Base-by-base conservation (phyloP, 2,113 vertebrate genomes). In the Syrrhaptes paradoxus region DNA sequence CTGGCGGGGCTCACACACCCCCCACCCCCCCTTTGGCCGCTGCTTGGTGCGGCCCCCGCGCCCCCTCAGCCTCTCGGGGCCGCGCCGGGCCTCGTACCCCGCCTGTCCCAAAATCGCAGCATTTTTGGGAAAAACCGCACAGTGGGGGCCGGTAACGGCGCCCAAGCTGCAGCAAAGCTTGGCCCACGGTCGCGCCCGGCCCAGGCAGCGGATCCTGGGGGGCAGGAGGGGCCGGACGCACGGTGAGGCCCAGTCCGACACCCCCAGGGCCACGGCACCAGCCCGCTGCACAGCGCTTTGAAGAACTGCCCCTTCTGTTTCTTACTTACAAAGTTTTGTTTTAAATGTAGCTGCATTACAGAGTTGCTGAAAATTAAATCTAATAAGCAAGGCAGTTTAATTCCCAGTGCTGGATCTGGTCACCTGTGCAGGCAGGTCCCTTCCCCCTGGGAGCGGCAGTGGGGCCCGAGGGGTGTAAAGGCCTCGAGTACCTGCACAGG, bases 321-420 rank as follows among this genome's bases (percentile, higher is more conserved):
- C 6, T 25, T 36, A 13, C 17, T 46, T 26, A 15, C 5, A 5
- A 19, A 43, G 36, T 49, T 87, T 48, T 19, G 32, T 21, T 32
- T 13, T 38, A n/a, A 62, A 31, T 41, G 31, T 10, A 6, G n/a
- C 0, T 0, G 34, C 22, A 0, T 58, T 16, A 20, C 20, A 6
- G n/a, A 2, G 3, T 2, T 16, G 46, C 62, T 71, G 61, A 26
- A 49, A 74, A 32, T 25, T 10, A 28, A 29, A 9, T 6, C 2
- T 4, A 29, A 17, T 1, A 13, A 67, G 45, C 14, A 13, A 14
- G 4, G 5, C 11, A 4, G 7, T 57, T 18, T 11, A 49, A 66
- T 25, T 49, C 29, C 65, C 28, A 4, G 4, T 1, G 51, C 22
- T 26, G 68, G 38, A 22, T 7, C 19, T 57, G 61, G 19, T 57